These are phyloP conservation scores for Sardinella longiceps DNA, from an alignment of 2,797 vertebrate species.

Conservation along the genomic window DNA sequence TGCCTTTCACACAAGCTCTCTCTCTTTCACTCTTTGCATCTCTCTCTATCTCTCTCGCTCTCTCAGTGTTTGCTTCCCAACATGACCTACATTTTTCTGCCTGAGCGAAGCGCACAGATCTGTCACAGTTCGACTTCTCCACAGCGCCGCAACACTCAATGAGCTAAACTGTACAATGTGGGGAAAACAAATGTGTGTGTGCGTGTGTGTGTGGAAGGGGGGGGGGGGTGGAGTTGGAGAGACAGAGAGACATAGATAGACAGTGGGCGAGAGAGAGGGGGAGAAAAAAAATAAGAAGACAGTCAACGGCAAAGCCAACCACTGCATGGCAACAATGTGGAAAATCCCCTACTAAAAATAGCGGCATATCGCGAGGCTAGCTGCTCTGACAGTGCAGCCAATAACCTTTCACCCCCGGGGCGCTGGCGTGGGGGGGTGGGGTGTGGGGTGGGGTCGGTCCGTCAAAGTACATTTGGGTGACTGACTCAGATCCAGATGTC, in stretches of 20 bases:
- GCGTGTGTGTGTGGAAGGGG: conserved; percentile 2
- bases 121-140: conserved; percentile 55
- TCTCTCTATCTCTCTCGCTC: conserved; percentile 37
- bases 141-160: conserved; percentile 41
- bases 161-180: conserved; percentile 53
- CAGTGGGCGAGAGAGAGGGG: conserved; percentile 3
- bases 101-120: conserved; percentile 60
- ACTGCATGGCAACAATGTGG: conserved; percentile 78
- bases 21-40: not conserved
- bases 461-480: conserved; percentile 44
- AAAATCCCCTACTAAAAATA: conserved; percentile 73
- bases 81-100: conserved; percentile 67
- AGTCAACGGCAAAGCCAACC: conserved; percentile 58
- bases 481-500: conserved; percentile 54
- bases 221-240: conserved; percentile 15
- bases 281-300: conserved; percentile 44
- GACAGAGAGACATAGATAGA: conserved; percentile 13
- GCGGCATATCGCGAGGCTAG: conserved; percentile 69
- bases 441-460: conserved; percentile 35
- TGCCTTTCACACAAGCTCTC: not conserved
- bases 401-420: conserved; percentile 75
- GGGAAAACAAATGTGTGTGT: conserved; percentile 44
- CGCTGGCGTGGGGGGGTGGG: conserved; percentile 39
- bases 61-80: conserved; percentile 58
- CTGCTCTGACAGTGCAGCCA: conserved; percentile 69